Conservation (phyloP, 2,888 invertebrate species). For the Coenonympha arcania region DNA sequence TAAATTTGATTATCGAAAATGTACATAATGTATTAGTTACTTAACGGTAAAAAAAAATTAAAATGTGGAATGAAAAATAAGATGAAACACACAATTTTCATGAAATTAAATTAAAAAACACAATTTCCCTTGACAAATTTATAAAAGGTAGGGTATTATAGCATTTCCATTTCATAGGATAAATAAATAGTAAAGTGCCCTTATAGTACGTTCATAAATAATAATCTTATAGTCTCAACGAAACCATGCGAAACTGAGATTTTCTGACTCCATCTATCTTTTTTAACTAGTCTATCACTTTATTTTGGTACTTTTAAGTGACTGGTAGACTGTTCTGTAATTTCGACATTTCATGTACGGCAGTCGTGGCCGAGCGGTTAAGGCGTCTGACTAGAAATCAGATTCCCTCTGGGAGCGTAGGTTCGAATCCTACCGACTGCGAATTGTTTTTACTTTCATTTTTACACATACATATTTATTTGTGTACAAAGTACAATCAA, state of each 20-base stretch:
- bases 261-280: slow-evolving; percentile 53
- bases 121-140: too few species aligned
- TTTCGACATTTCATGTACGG: slow-evolving; percentile 34
- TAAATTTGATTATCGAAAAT: too few species aligned
- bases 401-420: slow-evolving; percentile 93
- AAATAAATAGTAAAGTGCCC: slow-evolving; percentile 25
- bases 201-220: slow-evolving; percentile 38
- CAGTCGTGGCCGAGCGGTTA: slow-evolving; percentile 91
- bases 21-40: too few species aligned
- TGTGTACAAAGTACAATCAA: too few species aligned
- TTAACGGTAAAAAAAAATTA: too few species aligned
- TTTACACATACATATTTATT: slow-evolving; percentile 20
- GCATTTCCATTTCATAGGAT: background rate
- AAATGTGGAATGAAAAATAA: too few species aligned
- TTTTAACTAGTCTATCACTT: slow-evolving; percentile 36
- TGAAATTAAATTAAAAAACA: too few species aligned
- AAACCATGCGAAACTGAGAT: slow-evolving; percentile 42
- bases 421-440: slow-evolving; percentile 92
- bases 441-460: slow-evolving; percentile 56
- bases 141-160: too few species aligned
- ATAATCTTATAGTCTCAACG: slow-evolving; percentile 44
- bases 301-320: background rate
- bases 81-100: too few species aligned
- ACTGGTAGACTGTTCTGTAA: background rate
- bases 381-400: slow-evolving; percentile 93